Percentiles rank a stretch among this genome's conserved stretches.
These are phyloP conservation scores for Drosophila mauritiana DNA, from an alignment of 1,140 invertebrate genomes.

Conservation along the genomic window DNA sequence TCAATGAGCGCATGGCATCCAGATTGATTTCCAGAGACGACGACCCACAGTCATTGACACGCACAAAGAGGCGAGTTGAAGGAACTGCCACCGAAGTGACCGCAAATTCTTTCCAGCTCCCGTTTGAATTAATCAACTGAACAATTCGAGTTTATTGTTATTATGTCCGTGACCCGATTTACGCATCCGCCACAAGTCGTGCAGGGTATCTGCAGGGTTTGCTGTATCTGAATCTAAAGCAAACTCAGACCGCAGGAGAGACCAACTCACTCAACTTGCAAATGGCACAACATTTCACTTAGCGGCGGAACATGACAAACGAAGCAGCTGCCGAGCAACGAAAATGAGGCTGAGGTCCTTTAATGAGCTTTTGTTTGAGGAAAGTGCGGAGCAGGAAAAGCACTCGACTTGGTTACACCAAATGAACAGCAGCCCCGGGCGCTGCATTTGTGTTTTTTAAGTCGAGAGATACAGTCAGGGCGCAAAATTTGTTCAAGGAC, in stretches of 20 bases:
- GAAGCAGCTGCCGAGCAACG: constrained; percentile 7
- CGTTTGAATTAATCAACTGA: constrained; percentile 47
- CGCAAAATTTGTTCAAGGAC: constrained; percentile 16
- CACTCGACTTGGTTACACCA: constrained; percentile 28
- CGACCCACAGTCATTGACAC: constrained; percentile 53
- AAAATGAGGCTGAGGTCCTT: constrained; percentile 40
- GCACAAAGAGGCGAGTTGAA: constrained; percentile 31
- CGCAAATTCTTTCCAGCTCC: constrained; percentile 9
- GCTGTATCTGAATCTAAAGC: constrained; percentile 9
- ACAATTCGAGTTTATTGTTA: constrained; percentile 45
- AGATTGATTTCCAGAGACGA: constrained; percentile 63
- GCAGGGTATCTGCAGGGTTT: neutral
- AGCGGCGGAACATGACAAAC: constrained; percentile 46
- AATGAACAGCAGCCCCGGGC: constrained; percentile 28
- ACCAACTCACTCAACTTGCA: constrained; percentile 54
- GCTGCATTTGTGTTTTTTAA: constrained; percentile 32
- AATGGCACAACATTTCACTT: constrained; percentile 64
- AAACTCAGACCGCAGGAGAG: neutral
- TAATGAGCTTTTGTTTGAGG: constrained; percentile 47
- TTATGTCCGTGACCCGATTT: constrained; percentile 57
- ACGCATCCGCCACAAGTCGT: constrained; percentile 25
- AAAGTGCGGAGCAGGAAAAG: neutral
- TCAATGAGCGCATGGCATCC: constrained; percentile 13
- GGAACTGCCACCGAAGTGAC: constrained; percentile 22
- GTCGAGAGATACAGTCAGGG: constrained; percentile 9